These are phyloP conservation scores for Danaus melanippus DNA, from an alignment of 1,140 invertebrate species.

Conservation along the genomic window DNA sequence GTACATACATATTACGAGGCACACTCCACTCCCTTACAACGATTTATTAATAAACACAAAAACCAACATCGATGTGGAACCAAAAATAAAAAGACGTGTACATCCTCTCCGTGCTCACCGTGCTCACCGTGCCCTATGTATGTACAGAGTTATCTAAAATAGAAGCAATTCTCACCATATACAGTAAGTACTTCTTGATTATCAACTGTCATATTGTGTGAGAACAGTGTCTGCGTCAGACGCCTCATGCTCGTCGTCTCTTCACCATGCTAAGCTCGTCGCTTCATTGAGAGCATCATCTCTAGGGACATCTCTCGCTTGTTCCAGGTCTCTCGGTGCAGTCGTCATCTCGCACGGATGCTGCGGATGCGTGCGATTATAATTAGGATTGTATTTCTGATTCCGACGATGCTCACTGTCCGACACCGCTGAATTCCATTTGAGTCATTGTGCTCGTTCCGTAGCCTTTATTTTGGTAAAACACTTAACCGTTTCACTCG, in stretches of 20 bases:
- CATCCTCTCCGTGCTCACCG: neutral
- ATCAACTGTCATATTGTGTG: too few relatives aligned
- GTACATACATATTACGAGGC: slow-evolving; percentile 55
- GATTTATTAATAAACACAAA: slow-evolving; percentile 53
- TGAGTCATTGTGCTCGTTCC: slow-evolving; percentile 70
- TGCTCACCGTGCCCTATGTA: neutral
- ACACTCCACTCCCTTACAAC: slow-evolving; percentile 51
- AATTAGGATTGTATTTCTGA: slow-evolving; percentile 73
- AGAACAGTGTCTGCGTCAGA: too few relatives aligned
- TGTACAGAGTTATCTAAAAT: too few relatives aligned
- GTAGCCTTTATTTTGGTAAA: slow-evolving; percentile 70
- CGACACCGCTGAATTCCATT: slow-evolving; percentile 67
- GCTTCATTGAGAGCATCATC: neutral
- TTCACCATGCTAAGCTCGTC: neutral
- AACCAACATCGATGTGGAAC: slow-evolving; percentile 34
- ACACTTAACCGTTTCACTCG: slow-evolving; percentile 60
- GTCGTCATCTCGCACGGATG: slow-evolving; percentile 52
- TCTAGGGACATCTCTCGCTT: neutral
- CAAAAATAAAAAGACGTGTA: slow-evolving; percentile 8
- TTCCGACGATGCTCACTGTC: slow-evolving; percentile 67
- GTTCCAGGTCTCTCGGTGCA: slow-evolving; percentile 1
- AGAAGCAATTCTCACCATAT: too few relatives aligned
- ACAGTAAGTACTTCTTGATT: too few relatives aligned
- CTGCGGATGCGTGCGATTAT: slow-evolving; percentile 71
- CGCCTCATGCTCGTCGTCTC: too few relatives aligned